Conservation (phyloP, 2,797 vertebrate species). For the Cuniculus paca region DNA sequence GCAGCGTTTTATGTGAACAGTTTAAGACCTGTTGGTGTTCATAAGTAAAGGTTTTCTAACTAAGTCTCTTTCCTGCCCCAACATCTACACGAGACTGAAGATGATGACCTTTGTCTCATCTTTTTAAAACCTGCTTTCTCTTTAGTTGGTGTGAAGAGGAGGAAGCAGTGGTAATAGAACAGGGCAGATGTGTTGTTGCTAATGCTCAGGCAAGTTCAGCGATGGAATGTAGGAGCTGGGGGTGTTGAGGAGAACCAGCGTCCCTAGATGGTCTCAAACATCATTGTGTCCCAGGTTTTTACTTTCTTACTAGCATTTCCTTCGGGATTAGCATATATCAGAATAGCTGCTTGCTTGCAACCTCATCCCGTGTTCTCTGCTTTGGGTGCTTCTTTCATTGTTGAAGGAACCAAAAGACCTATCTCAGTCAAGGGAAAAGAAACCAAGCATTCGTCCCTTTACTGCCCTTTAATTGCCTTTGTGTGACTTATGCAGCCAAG, state of each 20-base stretch:
- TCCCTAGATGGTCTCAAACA: not conserved
- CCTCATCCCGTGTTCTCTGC: not conserved
- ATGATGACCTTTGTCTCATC: not conserved
- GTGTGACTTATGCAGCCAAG: not conserved
- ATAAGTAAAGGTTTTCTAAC: not conserved
- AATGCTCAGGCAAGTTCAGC: not conserved
- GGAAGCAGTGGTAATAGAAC: not conserved
- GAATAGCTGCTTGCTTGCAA: not conserved
- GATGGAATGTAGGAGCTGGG: not conserved
- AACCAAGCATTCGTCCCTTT: not conserved
- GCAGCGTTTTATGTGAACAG: not conserved
- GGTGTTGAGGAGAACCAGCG: not conserved
- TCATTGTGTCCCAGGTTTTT: not conserved
- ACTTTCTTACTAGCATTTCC: not conserved
- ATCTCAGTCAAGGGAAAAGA: not conserved
- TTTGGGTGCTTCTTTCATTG: slow-evolving; percentile 21
- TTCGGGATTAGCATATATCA: not conserved
- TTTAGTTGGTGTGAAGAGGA: not conserved
- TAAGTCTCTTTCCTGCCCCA: not conserved
- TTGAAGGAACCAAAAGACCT: not conserved
- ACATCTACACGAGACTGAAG: not conserved
- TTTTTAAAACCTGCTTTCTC: not conserved
- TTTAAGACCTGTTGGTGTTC: not conserved
- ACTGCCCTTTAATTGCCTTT: slow-evolving; percentile 40
- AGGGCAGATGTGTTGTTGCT: no score